Percentiles rank a stretch among this genome's conserved stretches.
Evolutionary conservation across 2,797 vertebrate genomes (phyloP).

Genomic region (Ficedula albicollis): DNA sequence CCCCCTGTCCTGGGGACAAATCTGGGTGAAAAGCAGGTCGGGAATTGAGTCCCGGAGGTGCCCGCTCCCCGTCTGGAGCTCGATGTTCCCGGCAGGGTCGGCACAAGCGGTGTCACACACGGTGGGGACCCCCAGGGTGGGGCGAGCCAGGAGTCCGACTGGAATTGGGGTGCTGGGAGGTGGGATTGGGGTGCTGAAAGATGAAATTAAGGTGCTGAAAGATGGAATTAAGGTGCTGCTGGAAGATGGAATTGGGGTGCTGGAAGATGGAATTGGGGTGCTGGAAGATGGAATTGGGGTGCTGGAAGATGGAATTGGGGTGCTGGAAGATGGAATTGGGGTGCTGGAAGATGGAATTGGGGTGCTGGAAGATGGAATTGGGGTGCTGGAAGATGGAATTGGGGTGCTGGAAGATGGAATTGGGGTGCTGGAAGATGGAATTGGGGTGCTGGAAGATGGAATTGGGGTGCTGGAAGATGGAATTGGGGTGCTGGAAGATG

Average conservation of each 20-base stretch:
- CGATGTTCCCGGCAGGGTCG: not conserved
- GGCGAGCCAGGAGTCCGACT: fast-evolving
- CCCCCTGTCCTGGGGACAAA: not conserved
- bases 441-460: too few relatives aligned
- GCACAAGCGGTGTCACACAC: not conserved
- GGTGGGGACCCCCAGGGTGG: fast-evolving
- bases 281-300: too few relatives aligned
- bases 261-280: too few relatives aligned
- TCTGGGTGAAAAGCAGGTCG: not conserved
- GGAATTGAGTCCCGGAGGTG: not conserved
- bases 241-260: not conserved
- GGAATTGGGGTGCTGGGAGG: too few relatives aligned
- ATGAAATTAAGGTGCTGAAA: fast-evolving
- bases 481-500: too few relatives aligned
- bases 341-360: too few relatives aligned
- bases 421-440: fast-evolving
- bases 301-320: fast-evolving
- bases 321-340: fast-evolving
- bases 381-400: too few relatives aligned
- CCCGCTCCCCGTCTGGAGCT: not conserved
- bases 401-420: fast-evolving
- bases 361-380: too few relatives aligned
- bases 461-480: too few relatives aligned
- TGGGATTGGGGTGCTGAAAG: too few relatives aligned
- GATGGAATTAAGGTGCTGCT: too few relatives aligned